Evolutionary conservation across 2,113 vertebrate genomes (phyloP), one percentile per base, ranked within the genome.

Genomic region (Alces alces): DNA sequence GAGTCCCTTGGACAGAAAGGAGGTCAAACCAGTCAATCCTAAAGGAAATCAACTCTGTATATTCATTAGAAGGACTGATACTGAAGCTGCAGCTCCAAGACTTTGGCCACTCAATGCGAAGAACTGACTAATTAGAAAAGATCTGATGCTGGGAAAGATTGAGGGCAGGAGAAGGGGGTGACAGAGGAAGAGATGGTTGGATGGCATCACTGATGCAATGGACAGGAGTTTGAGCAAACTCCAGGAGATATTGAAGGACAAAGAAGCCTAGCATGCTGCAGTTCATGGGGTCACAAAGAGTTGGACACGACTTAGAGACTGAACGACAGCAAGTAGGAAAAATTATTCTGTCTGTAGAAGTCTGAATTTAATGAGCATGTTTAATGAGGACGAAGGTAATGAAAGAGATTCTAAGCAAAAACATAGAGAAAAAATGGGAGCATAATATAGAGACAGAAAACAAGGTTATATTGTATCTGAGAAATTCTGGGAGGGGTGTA

Each of bases 321-420:
- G 21, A 73, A 73, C 1, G 0, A 39, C 19, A 70, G n/a, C 19
- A 70, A 36, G 64, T 0, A 5, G 39, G 39, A 45, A 54, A 90
- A 76, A 15, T 57, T 64, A 47, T 54, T n/a, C 64, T 70, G 87
- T 36, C 17, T 52, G 33, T 16, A 82, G 12, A 93, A 95, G 27
- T 97, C n/a, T 45, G 55, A 91, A 47, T 91, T 86, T 92, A 78
- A 43, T 66, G 33, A 61, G 14, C n/a, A 30, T 55, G 52, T 70
- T 91, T 79, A 92, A 86, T 82, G 80, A 89, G 43, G 90, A 64
- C 36, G 12, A 95, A 96, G 84, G 25, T 43, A 33, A 83, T 52
- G 30, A 87, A 90, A 89, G n/a, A 30, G 28, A 52, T 93, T 93
- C 61, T 80, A 85, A 85, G 85, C 73, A 88, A 96, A 7, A 12